Base-by-base conservation (phyloP, 2,113 vertebrate genomes). In the Gasterosteus aculeatus region DNA sequence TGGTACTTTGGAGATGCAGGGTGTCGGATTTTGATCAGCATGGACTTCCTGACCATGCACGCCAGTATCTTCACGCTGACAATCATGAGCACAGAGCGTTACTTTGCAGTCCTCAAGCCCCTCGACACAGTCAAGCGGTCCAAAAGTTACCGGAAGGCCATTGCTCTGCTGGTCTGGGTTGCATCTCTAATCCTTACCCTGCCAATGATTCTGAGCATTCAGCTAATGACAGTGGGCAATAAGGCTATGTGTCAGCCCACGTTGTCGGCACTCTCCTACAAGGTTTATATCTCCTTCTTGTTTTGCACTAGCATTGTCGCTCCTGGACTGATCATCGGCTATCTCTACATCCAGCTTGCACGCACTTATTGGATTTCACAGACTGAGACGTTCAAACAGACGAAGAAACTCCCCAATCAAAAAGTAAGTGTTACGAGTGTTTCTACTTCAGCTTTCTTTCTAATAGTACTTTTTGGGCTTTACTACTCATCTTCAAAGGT, bases 31-130 rank as follows among this genome's bases (percentile, higher is more conserved):
- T 93, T 98, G 0, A 96, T 98, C 85, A 97, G 96, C 71, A 94
- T 96, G 88, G 97, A 98, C 88, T 97, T 97, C 83, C 93, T 98
- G 69, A 97, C 97, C 63, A 98, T 98, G 97, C 96, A 97, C 0
- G 96, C 96, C 80, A 97, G 96, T 86, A 98, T 98, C 88, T 98
- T 97, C 89, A 97, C 96, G 0, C 92, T 97, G 74, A 97, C 96
- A 0, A 90, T 96, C 73, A 98, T 98, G 97, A 97, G 97, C 90
- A 97, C 95, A 0, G 97, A 98, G 75, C 94, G 96, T 2, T 98
- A 98, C 88, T 93, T 96, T 0, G 97, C 96, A 0, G 96, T 97
- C 44, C 94, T 97, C 81, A 96, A 96, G 84, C 97, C 96, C 3
- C 88, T 98, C 41, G 96, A 97, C 87, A 96, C 96, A 0, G 95